Conservation (phyloP, 2,888 invertebrate genomes). For the Junonia oenone region DNA sequence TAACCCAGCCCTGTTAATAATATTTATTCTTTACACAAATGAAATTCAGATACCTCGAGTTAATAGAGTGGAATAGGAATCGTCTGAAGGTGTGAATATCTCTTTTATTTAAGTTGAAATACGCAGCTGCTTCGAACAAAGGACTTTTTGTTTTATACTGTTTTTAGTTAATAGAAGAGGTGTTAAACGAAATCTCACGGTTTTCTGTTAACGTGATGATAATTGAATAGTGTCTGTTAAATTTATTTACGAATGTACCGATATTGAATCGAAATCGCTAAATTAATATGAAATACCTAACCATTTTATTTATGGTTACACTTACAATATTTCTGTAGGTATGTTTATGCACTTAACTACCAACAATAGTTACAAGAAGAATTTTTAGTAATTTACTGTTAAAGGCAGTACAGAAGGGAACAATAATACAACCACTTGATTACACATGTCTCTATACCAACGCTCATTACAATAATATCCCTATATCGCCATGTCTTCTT, state of each 20-base stretch:
- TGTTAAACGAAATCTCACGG: slow-evolving; percentile 37
- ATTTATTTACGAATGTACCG: slow-evolving; percentile 11
- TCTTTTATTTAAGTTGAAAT: slow-evolving; percentile 32
- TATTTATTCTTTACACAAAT: neutral
- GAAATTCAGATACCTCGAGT: neutral
- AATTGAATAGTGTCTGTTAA: slow-evolving; percentile 37
- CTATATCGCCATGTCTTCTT: too few relatives aligned
- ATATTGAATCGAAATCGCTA: neutral
- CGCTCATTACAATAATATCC: too few relatives aligned
- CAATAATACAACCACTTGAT: too few relatives aligned
- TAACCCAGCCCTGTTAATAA: neutral
- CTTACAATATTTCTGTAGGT: too few relatives aligned
- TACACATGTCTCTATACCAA: too few relatives aligned
- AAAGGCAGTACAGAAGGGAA: too few relatives aligned
- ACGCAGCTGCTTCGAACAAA: slow-evolving; percentile 38
- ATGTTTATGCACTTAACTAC: too few relatives aligned
- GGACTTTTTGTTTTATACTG: slow-evolving; percentile 38
- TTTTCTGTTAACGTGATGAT: slow-evolving; percentile 35
- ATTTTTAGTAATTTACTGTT: too few relatives aligned
- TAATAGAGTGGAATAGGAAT: slow-evolving; percentile 10
- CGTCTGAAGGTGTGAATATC: slow-evolving; percentile 36
- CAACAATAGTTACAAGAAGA: too few relatives aligned
- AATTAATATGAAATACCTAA: too few relatives aligned
- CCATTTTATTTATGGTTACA: too few relatives aligned
- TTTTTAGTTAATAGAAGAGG: slow-evolving; percentile 38